Conservation (phyloP, 2,797 vertebrate species). For the Hylomyscus alleni region DNA sequence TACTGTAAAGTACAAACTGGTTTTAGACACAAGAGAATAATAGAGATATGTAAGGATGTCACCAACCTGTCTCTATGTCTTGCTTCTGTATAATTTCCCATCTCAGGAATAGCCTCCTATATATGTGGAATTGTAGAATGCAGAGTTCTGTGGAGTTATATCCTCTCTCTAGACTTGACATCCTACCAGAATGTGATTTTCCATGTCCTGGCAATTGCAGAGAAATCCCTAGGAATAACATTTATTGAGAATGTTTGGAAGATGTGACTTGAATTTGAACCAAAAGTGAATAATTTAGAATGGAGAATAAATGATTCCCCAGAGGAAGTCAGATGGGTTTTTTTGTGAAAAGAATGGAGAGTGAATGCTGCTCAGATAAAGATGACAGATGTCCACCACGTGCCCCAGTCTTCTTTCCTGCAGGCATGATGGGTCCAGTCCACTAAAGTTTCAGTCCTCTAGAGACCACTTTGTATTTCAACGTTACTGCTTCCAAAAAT, state of each 20-base stretch:
- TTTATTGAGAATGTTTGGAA: not conserved
- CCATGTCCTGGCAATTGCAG: not conserved
- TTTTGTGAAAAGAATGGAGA: conserved; percentile 23
- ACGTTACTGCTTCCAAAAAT: conserved; percentile 65
- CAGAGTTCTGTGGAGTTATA: too few relatives aligned
- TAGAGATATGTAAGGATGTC: not conserved
- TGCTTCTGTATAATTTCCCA: not conserved
- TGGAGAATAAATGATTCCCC: not conserved
- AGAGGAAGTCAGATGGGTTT: conserved; percentile 31
- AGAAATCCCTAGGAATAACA: not conserved
- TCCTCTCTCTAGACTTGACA: not conserved
- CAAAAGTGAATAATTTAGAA: conserved; percentile 49
- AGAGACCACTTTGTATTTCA: conserved; percentile 49
- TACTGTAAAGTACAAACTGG: not conserved
- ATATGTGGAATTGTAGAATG: not conserved
- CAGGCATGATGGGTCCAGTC: not conserved
- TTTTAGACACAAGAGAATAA: not conserved
- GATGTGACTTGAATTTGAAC: conserved; percentile 9
- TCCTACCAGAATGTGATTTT: not conserved
- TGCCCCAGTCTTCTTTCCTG: not conserved
- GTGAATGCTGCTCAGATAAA: not conserved
- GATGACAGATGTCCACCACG: conserved; percentile 31
- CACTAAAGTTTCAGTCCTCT: not conserved
- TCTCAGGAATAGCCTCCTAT: not conserved
- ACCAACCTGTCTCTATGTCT: not conserved